Evolutionary conservation across 2,113 vertebrate species (phyloP), one percentile per base, ranked within the genome.

Genomic region (Chauna torquata): DNA sequence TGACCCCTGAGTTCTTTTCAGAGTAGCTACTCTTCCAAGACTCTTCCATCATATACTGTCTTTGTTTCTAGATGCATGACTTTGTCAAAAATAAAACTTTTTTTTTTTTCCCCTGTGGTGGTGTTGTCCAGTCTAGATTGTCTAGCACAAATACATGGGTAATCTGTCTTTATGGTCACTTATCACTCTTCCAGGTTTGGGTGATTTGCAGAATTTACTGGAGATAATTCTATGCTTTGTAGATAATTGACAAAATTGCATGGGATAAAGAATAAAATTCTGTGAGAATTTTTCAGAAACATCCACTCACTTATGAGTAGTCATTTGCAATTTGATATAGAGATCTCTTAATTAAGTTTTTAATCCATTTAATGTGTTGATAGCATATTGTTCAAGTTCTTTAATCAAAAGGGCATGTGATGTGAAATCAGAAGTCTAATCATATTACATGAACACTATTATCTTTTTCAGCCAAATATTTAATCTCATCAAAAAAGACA

Each of bases 401-500:
- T 96, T 95, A 94, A 94, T 96, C 89, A 96, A 93, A 92, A 95
- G 78, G 22, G 82, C 65, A 62, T 86, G 20, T 74, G 70, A 93
- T 82, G 30, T 65, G 34, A 87, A 91, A 95, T 94, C 54, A 96
- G 62, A 96, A 93, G 57, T 66, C 70, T 92, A 93, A 96, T 95
- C 49, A 5, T 80, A 88, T 92, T 95, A 89, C 91, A 87, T 34
- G 81, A 94, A 69, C 30, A 65, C 23, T 87, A 40, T 85, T 95
- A 85, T 95, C 78, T 94, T 95, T 91, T 93, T 79, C 84, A 95
- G 61, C 77, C 66, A 94, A 92, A 91, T 91, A 94, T 94, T 92
- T 92, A 71, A 94, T 87, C 84, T 85, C 87, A 89, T 96, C 12
- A 87, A 89, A 95, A 91, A 92, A 88, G 55, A 90, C 90, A 95